Base-by-base conservation (phyloP, 2,888 invertebrate genomes). In the Silvanus unidentatus region DNA sequence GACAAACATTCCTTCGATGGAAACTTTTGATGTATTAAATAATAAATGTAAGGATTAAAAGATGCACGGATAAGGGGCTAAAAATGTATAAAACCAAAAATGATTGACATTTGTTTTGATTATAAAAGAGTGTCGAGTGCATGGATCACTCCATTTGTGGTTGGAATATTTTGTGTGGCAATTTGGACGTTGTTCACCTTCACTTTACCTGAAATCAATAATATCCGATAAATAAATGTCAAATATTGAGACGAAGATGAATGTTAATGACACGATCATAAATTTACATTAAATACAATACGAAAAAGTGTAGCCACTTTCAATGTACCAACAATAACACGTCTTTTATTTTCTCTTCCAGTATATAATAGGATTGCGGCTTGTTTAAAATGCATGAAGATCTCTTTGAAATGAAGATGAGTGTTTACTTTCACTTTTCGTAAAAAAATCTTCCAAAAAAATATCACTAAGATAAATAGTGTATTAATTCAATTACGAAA, bases 61-160 rank as follows among this genome's bases (percentile, higher is more conserved):
- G 22, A 22, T 22, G 22, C 3, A 22, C 8, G 3, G 3, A 5
- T 22, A 8, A 22, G 22, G 8, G 3, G 22, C 3, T 8, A 22
- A 22, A 22, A n/a, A n/a, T n/a, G n/a, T n/a, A n/a, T n/a, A n/a
- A n/a, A n/a, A n/a, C n/a, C n/a, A n/a, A n/a, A n/a, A n/a, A n/a
- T n/a, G n/a, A n/a, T n/a, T n/a, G n/a, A n/a, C n/a, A n/a, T n/a
- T n/a, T n/a, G n/a, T n/a, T n/a, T n/a, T n/a, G 22, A 22, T 22
- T 22, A 77, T 77, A 82, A 49, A 35, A 83, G 75, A 16, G 78
- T 74, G 60, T 91, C 89, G 51, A 90, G 75, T 8, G 88, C 90
- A 69, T 91, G 90, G 60, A 91, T 83, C 47, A 91, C 90, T 56
- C 91, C 90, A 68, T 91, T 91, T 42, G 90, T 90, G 41, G 90